Evolutionary conservation across 1,140 invertebrate species (phyloP).

Genomic region (Lepidurus arcticus): DNA sequence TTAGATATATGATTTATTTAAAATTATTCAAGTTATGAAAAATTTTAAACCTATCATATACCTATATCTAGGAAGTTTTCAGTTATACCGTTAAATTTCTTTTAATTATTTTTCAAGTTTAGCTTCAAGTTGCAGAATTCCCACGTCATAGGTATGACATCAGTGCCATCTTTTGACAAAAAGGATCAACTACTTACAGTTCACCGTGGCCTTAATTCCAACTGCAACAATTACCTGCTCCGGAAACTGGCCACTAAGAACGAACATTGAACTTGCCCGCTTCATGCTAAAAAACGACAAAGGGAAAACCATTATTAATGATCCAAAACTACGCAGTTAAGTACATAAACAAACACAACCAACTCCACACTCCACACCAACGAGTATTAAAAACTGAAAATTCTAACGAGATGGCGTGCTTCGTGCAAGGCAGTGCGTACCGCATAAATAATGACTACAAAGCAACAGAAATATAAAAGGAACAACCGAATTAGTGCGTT

Average conservation of each 20-base stretch:
- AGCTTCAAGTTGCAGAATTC: too few species aligned
- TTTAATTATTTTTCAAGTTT: too few species aligned
- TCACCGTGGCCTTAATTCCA: not conserved
- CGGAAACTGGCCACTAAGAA: conserved; percentile 49
- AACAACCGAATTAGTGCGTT: not conserved
- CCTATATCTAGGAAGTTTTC: too few species aligned
- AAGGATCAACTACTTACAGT: too few species aligned
- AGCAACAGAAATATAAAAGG: conserved; percentile 1
- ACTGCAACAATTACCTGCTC: conserved; percentile 39
- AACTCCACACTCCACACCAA: conserved; percentile 19
- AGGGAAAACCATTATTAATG: conserved; percentile 31
- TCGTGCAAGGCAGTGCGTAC: conserved; percentile 30
- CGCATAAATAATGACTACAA: conserved; percentile 34
- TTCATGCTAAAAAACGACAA: conserved; percentile 52
- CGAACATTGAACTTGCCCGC: conserved; percentile 58
- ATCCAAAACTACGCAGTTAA: conserved; percentile 33
- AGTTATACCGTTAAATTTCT: too few species aligned
- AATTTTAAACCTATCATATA: too few species aligned
- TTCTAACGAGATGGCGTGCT: not conserved
- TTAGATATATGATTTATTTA: too few species aligned
- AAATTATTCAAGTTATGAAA: too few species aligned
- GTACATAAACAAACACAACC: not conserved
- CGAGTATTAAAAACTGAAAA: conserved; percentile 3
- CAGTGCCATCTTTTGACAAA: too few species aligned
- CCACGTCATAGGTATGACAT: too few species aligned